Base-by-base conservation (phyloP, 2,888 invertebrate genomes). In the Mythimna impura region DNA sequence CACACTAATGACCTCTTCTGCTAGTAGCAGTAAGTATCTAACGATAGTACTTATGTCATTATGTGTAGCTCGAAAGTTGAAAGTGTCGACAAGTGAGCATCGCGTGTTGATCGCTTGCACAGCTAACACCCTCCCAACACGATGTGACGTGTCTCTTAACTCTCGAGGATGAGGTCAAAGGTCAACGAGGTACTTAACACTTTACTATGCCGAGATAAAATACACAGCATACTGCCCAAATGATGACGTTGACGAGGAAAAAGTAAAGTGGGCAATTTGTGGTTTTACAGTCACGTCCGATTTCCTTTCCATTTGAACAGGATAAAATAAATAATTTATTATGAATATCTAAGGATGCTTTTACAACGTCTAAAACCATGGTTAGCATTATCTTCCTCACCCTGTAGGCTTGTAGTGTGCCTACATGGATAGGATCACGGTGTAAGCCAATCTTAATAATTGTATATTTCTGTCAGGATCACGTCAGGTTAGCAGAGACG, bases 131-230 rank as follows among this genome's bases (percentile, higher is more conserved):
- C 78, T 47, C 58, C 43, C 57, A 55, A 66, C 69, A 65, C 58
- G 63, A 12, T 22, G 69, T 70, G 34, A 69, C 76, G 72, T 66
- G 71, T 54, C 61, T 55, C 47, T 50, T 72, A 34, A 70, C 79
- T 79, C 61, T n/a, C 25, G 64, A 47, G 58, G 34, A 72, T 54
- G 54, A 66, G 78, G 72, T 78, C 71, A 79, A 63, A 75, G 66
- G 67, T 78, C 64, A 78, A 52, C 30, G 40, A 80, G 62, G 20
- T 10, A n/a, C n/a, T n/a, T n/a, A 43, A 12, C 30, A 47, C 64
- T 61, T 30, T 22, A 43, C 22, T 52, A 14, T 52, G n/a, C 22
- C 17, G 34, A 52, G 34, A 22, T 58, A 65, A 36, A 20, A 50
- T 43, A 60, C 17, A 60, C 1, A 43, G 5, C 20, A 12, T 30